Base-by-base conservation (phyloP, 2,113 vertebrate species). In the Gavia stellata region DNA sequence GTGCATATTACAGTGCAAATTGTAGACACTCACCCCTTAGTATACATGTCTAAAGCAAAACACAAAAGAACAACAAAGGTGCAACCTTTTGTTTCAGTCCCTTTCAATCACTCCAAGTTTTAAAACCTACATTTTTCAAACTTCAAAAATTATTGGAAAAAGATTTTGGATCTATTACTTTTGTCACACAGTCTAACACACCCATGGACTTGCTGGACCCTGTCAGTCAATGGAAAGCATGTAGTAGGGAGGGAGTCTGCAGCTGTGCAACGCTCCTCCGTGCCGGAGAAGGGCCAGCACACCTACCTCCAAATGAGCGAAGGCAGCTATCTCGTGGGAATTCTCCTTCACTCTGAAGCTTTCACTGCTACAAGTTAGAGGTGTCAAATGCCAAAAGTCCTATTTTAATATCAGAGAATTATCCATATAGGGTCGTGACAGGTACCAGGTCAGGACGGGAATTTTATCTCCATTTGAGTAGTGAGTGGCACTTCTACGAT, bases 291-390 rank as follows among this genome's bases (percentile, higher is more conserved):
- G 31, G n/a, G 24, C 47, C 77, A 45, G 40, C 34, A 2, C 23
- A 1, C 6, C 49, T 2, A 2, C 24, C 45, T 6, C n/a, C 19
- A 4, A 2, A 2, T 0, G 5, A 8, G 19, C 8, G 0, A 19
- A 4, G 19, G 80, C 33, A 4, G 28, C 74, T 12, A 6, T 15
- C 40, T 14, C 34, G 1, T 45, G 71, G 52, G 71, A 50, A 50
- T 42, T 8, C 40, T 34, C 63, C 63, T 33, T 52, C 58, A n/a
- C 52, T 13, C 71, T 56, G 61, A 14, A 15, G 17, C 52, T 47
- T 33, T 23, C 33, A 1, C 52, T 20, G 55, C 66, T 12, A 15
- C 45, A 20, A 36, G 49, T 12, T 2, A 7, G 2, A 55, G 50
- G 68, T 24, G 86, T 28, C 56, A 40, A 59, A 38, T 21, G 17